These are phyloP conservation scores for Amblyjoppa proteus DNA, from an alignment of 2,888 invertebrate genomes.

Conservation along the genomic window DNA sequence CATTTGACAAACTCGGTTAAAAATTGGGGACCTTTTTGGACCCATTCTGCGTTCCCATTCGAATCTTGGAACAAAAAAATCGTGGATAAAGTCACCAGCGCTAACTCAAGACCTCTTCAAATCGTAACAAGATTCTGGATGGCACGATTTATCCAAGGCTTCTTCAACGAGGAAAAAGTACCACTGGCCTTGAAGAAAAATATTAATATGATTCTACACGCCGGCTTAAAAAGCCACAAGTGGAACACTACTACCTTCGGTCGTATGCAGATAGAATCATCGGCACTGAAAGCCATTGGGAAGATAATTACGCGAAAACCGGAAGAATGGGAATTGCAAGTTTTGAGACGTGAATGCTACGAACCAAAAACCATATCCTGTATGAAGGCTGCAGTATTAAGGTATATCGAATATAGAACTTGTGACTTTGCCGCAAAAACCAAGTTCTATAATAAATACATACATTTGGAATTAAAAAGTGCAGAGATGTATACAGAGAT, in stretches of 20 bases:
- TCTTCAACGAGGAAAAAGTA: background rate
- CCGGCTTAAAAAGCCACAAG: background rate
- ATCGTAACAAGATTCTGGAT: constrained; percentile 30
- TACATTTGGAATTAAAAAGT: too few relatives aligned
- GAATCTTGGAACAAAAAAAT: constrained; percentile 48
- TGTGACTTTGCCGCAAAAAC: background rate
- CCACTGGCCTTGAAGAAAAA: background rate
- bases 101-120: constrained; percentile 26
- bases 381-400: background rate
- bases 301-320: background rate
- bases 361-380: too few relatives aligned
- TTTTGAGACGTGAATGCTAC: background rate
- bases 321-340: background rate
- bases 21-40: constrained; percentile 49
- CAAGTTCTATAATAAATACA: background rate
- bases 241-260: background rate
- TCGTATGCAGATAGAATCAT: background rate
- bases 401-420: background rate
- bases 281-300: background rate
- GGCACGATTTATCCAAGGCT: constrained; percentile 9
- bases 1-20: constrained; percentile 40
- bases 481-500: too few relatives aligned
- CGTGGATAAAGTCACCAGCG: constrained; percentile 22
- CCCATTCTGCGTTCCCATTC: constrained; percentile 42
- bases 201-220: background rate